Percentiles rank a stretch among this genome's conserved stretches.
Conservation (phyloP, 2,113 vertebrate species). For the Anguilla rostrata region DNA sequence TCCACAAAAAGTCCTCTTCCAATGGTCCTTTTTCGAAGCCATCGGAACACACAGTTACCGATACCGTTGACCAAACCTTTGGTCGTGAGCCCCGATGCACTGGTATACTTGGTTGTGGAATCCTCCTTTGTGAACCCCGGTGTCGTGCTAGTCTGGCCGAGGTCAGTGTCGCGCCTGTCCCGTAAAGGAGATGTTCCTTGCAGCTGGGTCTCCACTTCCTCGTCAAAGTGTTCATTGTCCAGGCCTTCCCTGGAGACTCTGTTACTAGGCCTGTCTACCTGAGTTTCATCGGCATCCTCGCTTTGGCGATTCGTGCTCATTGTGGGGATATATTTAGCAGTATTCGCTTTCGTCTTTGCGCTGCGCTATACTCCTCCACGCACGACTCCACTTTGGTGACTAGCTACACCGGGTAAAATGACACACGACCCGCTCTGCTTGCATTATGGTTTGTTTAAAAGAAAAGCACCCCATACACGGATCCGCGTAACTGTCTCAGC, state of each 20-base stretch:
- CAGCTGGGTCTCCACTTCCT: conserved; percentile 13
- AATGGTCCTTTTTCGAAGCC: conserved; percentile 78
- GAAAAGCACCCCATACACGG: background rate
- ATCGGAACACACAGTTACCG: conserved; percentile 69
- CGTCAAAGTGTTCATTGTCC: conserved; percentile 41
- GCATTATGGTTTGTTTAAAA: conserved; percentile 2
- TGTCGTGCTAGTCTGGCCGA: background rate
- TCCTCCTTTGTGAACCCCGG: conserved; percentile 15
- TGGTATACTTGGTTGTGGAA: background rate
- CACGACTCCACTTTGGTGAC: background rate
- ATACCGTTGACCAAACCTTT: conserved; percentile 27
- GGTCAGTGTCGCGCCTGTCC: conserved; percentile 12
- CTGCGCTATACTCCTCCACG: background rate
- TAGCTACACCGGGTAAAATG: background rate
- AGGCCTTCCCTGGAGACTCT: conserved; percentile 30
- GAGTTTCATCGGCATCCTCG: conserved; percentile 62
- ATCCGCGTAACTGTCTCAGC: background rate
- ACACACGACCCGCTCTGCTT: background rate
- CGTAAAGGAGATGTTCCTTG: background rate
- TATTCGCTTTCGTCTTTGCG: background rate
- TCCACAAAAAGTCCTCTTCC: conserved; percentile 84
- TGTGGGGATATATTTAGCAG: conserved; percentile 39
- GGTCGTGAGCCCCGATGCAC: background rate
- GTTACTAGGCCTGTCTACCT: conserved; percentile 53
- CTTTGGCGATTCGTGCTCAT: conserved; percentile 72